phyloP scores from a whole-genome alignment of 2,888 invertebrate species.

The Mimachlamys varia region DNA sequence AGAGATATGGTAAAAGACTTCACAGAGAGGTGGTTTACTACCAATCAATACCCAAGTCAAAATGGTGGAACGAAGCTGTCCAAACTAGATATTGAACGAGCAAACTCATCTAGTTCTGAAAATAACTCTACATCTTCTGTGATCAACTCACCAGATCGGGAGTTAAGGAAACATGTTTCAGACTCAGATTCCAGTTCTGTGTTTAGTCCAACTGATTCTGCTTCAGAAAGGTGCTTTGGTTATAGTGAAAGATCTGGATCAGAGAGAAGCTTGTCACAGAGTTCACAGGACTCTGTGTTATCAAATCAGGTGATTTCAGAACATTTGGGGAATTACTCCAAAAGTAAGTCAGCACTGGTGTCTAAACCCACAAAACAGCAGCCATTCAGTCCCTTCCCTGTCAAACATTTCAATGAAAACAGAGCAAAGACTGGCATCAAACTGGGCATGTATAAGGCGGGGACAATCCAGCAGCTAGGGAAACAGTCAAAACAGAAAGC shows the following conservation, averaged over 20 bases:
- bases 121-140: neutral
- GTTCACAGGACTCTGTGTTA: conserved; percentile 39
- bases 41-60: neutral
- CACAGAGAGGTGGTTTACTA: neutral
- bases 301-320: conserved; percentile 54
- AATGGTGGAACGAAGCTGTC: conserved; percentile 4
- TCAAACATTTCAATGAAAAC: conserved; percentile 76
- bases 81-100: neutral
- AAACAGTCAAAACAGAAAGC: conserved; percentile 61
- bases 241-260: neutral
- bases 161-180: conserved; percentile 41
- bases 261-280: conserved; percentile 19
- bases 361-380: conserved; percentile 54
- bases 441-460: conserved; percentile 78
- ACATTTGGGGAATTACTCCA: conserved; percentile 56
- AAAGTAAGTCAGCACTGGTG: conserved; percentile 56
- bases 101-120: neutral
- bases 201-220: conserved; percentile 43
- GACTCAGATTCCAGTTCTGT: conserved; percentile 49
- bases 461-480: conserved; percentile 68
- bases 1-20: neutral
- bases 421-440: conserved; percentile 77
- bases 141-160: neutral
- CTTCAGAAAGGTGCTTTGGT: conserved; percentile 32
- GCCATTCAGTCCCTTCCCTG: conserved; percentile 78